Conservation (phyloP, 1,140 invertebrate species). For the Planococcus citri region DNA sequence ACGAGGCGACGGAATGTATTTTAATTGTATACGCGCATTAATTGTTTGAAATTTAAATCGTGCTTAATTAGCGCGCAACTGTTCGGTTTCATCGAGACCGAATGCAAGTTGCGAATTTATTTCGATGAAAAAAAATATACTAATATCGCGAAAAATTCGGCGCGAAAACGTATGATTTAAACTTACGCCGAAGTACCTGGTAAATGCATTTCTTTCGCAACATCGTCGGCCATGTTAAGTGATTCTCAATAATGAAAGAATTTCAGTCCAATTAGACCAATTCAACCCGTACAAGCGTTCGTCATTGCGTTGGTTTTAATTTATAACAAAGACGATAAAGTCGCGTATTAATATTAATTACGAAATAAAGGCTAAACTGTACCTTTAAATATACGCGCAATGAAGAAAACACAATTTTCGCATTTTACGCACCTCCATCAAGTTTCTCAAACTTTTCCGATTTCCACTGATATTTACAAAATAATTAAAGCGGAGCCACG, state of each 20-base stretch:
- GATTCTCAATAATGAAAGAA: slow-evolving; percentile 1
- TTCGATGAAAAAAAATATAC: not conserved
- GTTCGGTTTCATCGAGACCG: not conserved
- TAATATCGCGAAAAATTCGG: not conserved
- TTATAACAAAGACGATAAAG: not conserved
- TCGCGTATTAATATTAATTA: not conserved
- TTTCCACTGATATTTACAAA: too few species aligned
- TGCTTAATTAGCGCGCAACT: too few species aligned
- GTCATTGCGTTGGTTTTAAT: not conserved
- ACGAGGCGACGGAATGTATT: too few species aligned
- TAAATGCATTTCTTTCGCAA: not conserved
- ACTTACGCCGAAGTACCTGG: too few species aligned
- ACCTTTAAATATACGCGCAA: not conserved
- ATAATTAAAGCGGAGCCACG: too few species aligned
- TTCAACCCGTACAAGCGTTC: not conserved
- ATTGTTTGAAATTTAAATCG: not conserved
- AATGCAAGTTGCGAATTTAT: not conserved
- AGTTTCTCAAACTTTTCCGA: not conserved
- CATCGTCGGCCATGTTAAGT: slow-evolving; percentile 5
- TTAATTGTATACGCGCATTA: not conserved
- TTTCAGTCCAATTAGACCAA: not conserved
- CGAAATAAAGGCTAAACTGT: not conserved
- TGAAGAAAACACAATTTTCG: not conserved
- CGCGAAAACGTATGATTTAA: too few species aligned
- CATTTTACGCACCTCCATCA: slow-evolving; percentile 8